Base-by-base conservation (phyloP, 2,797 vertebrate species). In the Phalanger gymnotis region DNA sequence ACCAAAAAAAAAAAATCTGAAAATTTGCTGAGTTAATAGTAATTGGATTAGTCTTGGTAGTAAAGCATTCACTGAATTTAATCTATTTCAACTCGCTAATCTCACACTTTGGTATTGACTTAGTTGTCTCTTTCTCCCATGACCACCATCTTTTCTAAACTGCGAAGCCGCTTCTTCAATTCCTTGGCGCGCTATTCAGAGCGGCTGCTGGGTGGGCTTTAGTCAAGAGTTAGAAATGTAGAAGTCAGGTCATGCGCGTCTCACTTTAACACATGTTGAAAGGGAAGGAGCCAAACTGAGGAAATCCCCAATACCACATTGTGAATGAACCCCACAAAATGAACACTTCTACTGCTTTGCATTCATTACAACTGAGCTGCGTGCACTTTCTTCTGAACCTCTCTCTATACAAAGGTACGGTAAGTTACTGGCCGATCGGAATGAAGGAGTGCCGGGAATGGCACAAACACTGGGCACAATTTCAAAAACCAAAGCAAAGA, bases 261-360 rank as follows among this genome's bases (percentile, higher is more conserved):
- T 94, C 28, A 95, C 89, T 94, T 94, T 92, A 5, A 95, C 95
- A 95, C 95, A 73, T 89, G 92, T 92, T 91, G 34, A 56, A 92
- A 92, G 22, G 90, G 30, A 73, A 94, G 92, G 52, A 95, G 47
- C 34, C 57, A 54, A 81, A 54, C 53, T 53, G 53, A 90, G 51
- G 31, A 90, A 53, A 90, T 34, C 89, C 47, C n/a, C 96, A 96
- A 94, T 12, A 95, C 34, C 14, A 53, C 56, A 96, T 90, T 93
- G 56, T 91, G 52, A 97, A 97, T 94, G 95, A 93, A 96, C 90
- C 90, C 51, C 94, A 90, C 54, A 91, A 97, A 91, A 90, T 31
- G 54, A 97, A 93, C 92, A 96, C 12, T 11, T 92, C 92, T 93
- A 94, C 87, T 56, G 66, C 9, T 96, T 91, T 73, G 61, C 51